Base-by-base conservation (phyloP, 2,888 invertebrate genomes). In the Cephus pulcher region DNA sequence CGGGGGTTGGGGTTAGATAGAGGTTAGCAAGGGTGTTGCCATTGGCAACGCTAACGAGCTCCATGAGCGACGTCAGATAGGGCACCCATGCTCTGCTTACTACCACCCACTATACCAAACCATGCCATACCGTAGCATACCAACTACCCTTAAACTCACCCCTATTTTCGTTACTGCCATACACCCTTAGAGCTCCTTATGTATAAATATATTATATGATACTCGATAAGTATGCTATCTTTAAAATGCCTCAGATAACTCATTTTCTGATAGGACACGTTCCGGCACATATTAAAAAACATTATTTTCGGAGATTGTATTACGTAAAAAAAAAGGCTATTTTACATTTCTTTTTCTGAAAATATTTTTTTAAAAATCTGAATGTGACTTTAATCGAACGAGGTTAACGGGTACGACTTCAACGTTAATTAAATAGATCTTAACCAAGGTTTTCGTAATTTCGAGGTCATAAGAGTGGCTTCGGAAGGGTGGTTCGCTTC, bases 11-110 rank as follows among this genome's bases (percentile, higher is more conserved):
- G 40, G 68, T 56, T 73, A 71, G 71, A 32, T 12, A 73, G 75
- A 75, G 78, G 84, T 84, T 85, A 82, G 85, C 86, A 87, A 88
- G 90, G 90, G 90, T 87, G 90, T 90, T 90, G 90, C 90, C 86
- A 90, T 78, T 88, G 90, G 90, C 89, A 90, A 90, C 90, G 89
- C 90, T 90, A 90, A 90, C 90, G 90, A 90, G 90, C 90, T 90
- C 90, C 90, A 90, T 90, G 90, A 90, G 89, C 90, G 90, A 90
- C 89, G 90, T 90, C 88, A 89, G 90, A 90, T 89, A 90, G 89
- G 90, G 89, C 87, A 89, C 86, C 86, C 86, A 77, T 79, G 81
- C 80, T 78, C 78, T 69, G 12, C 73, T 35, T 71, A 71, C 76
- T 75, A 73, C 56, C 56, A 56, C 37, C 12, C 76, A 35, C 76